A percentile compares a stretch with the other conserved stretches of the same genome.
These are phyloP conservation scores for Amblyraja radiata DNA, from an alignment of 2,797 vertebrate species.

Conservation along the genomic window DNA sequence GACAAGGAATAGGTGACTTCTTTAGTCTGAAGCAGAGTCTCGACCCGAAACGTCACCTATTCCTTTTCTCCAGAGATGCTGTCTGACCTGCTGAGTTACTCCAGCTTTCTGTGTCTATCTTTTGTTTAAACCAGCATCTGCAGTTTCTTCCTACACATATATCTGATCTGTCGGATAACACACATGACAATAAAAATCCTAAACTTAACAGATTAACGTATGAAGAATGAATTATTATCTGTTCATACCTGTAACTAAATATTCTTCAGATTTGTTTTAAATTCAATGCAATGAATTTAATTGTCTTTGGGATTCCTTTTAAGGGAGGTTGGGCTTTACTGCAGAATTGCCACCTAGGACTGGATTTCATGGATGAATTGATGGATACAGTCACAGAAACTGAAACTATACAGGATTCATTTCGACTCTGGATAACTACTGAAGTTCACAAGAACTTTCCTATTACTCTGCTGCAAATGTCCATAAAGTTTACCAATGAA, in stretches of 20 bases:
- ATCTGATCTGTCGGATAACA: too few species aligned
- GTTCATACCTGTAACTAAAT: not conserved
- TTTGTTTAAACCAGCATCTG: too few species aligned
- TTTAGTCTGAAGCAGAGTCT: too few species aligned
- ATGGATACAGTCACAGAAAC: slow-evolving; percentile 78
- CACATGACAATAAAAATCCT: not conserved
- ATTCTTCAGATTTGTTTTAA: too few species aligned
- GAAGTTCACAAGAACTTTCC: slow-evolving; percentile 82
- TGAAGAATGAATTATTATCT: not conserved
- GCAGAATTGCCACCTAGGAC: slow-evolving; percentile 90
- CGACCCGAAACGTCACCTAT: too few species aligned
- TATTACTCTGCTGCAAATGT: slow-evolving; percentile 89
- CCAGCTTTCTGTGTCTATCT: too few species aligned
- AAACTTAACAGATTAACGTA: not conserved
- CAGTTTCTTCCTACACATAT: too few species aligned
- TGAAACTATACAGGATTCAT: slow-evolving; percentile 67
- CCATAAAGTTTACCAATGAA: slow-evolving; percentile 85
- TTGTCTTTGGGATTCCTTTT: not conserved
- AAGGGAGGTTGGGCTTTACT: slow-evolving; percentile 93
- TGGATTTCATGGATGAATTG: slow-evolving; percentile 88
- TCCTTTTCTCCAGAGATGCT: too few species aligned
- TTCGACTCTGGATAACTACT: slow-evolving; percentile 90
- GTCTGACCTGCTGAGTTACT: too few species aligned
- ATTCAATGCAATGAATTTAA: slow-evolving; percentile 15
- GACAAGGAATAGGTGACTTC: too few species aligned